Conservation (phyloP, 2,113 vertebrate genomes). For the Python bivittatus region DNA sequence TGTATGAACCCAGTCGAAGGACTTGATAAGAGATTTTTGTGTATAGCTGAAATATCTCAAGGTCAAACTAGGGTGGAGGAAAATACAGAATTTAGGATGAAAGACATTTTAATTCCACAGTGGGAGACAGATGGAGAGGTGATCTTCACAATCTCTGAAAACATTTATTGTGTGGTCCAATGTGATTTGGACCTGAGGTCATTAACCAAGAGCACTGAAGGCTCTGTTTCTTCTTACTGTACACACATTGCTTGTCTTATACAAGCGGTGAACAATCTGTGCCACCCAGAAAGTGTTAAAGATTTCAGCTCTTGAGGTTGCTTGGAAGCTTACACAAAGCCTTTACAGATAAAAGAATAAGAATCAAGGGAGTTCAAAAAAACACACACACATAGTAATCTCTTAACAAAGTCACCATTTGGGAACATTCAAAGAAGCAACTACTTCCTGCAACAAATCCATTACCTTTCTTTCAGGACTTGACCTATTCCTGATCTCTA, state of each 20-base stretch:
- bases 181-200: too few relatives aligned
- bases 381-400: too few relatives aligned
- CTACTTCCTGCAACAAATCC: background rate
- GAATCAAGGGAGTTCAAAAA: background rate
- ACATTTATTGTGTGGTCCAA: background rate
- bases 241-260: background rate
- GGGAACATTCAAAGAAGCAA: background rate
- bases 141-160: background rate
- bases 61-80: too few relatives aligned
- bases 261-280: background rate
- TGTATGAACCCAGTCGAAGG: too few relatives aligned
- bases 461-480: background rate
- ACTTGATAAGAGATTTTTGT: background rate
- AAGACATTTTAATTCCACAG: background rate
- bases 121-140: background rate
- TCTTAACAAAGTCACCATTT: background rate
- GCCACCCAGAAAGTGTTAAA: background rate
- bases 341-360: background rate
- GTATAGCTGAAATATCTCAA: background rate
- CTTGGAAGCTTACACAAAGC: background rate
- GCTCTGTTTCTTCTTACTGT: background rate
- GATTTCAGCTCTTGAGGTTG: background rate
- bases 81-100: background rate
- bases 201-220: too few relatives aligned
- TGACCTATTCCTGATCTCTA: background rate